A percentile compares a stretch with the other conserved stretches of the same genome.
These are phyloP conservation scores for Gallinago paraguaiae DNA, from an alignment of 2,113 vertebrate species.

Conservation along the genomic window DNA sequence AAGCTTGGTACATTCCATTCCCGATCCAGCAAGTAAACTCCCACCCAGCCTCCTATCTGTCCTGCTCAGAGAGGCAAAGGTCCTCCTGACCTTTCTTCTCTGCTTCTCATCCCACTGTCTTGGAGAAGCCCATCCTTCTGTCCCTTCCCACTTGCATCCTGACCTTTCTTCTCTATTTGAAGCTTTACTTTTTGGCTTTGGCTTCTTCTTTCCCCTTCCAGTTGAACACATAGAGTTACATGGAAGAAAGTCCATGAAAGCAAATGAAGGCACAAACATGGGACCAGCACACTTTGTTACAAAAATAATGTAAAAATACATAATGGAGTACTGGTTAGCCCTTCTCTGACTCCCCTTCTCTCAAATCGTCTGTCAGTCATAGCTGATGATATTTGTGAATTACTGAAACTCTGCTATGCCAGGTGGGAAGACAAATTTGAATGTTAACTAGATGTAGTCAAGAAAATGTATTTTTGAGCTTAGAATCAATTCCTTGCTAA, in stretches of 20 bases:
- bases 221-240: neutral
- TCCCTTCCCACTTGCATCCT: neutral
- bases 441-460: neutral
- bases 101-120: neutral
- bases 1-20: neutral
- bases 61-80: neutral
- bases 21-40: neutral
- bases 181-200: neutral
- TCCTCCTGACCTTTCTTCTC: neutral
- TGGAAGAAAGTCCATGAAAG: neutral
- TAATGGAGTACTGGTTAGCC: neutral
- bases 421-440: neutral
- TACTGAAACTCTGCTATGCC: neutral
- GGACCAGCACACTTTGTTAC: neutral
- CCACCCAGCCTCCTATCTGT: neutral
- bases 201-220: neutral
- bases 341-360: neutral
- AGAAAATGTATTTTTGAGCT: neutral
- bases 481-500: neutral
- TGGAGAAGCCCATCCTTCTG: neutral
- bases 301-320: neutral
- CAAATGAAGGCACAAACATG: neutral
- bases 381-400: neutral
- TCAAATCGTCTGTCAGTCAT: neutral
- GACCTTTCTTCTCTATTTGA: neutral